Base-by-base conservation (phyloP, 2,888 invertebrate genomes). In the Metellina segmentata region DNA sequence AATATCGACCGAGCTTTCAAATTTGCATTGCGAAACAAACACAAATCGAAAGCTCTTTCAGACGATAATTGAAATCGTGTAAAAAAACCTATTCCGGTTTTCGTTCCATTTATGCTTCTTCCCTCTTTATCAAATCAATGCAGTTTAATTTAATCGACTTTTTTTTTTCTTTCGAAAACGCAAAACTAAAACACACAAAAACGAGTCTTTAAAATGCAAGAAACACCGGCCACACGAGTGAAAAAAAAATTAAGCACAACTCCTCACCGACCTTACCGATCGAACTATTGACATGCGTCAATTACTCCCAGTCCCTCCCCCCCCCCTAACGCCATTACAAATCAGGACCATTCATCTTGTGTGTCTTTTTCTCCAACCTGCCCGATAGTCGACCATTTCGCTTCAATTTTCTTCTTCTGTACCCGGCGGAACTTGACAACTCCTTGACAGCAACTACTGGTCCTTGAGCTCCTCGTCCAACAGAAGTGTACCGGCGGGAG, bases 311-410 rank as follows among this genome's bases (percentile, higher is more conserved):
- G 34, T 61, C 34, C 13, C 34, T 69, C 9, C 7, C 51, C 48
- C 34, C 34, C 11, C 81, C 53, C 72, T 20, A 9, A 19, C 1
- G n/a, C 19, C 69, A 52, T 83, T 74, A 83, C 83, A 83, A 83
- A 83, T 52, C 72, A 72, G 16, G 52, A 72, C 71, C 83, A 83
- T 83, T 83, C 83, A 74, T 83, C 82, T 72, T 11, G 49, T n/a
- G 77, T n/a, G 11, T 49, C 77, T 49, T 74, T 49, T 52, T 19
- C 72, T 51, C 52, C 83, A 9, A 34, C 34, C 34, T 34, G 34
- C 34, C 34, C 4, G 34, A 34, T 34, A 34, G 34, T 34, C 34
- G 34, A 34, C 9, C 61, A 16, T 9, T 61, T 61, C 11, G 61
- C 16, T 61, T 61, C 9, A 16, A 61, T 34, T 34, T 34, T 34